Evolutionary conservation across 2,888 invertebrate species (phyloP).

Genomic region (Eristalis intricaria): DNA sequence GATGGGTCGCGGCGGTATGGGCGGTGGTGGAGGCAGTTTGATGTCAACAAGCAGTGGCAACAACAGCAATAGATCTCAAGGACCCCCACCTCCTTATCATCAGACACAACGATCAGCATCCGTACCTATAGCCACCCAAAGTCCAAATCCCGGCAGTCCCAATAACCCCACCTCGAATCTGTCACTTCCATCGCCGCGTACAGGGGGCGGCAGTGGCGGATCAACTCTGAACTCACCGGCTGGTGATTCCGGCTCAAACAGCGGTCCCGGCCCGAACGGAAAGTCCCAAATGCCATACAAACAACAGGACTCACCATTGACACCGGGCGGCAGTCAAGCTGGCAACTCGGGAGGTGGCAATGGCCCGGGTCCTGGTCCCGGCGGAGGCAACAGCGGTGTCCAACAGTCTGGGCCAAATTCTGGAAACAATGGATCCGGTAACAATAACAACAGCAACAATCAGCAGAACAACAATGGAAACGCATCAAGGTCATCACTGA

Average conservation of each 20-base stretch:
- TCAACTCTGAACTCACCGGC: conserved; percentile 87
- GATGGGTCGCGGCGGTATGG: conserved; percentile 49
- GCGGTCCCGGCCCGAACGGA: conserved; percentile 51
- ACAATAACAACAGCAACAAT: conserved; percentile 66
- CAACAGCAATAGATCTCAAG: conserved; percentile 83
- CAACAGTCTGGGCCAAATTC: conserved; percentile 37
- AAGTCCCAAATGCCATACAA: conserved; percentile 78
- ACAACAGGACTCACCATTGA: conserved; percentile 84
- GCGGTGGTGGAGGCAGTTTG: conserved; percentile 34
- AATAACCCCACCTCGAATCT: conserved; percentile 87
- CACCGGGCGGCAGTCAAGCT: conserved; percentile 48
- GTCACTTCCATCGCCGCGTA: conserved; percentile 88
- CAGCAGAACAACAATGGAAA: conserved; percentile 63
- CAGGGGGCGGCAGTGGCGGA: conserved; percentile 79
- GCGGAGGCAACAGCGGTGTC: conserved; percentile 24
- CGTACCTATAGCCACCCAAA: conserved; percentile 88
- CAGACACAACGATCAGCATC: conserved; percentile 88
- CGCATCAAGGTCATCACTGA: conserved; percentile 78
- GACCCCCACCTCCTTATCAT: conserved; percentile 90
- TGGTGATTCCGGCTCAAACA: conserved; percentile 82
- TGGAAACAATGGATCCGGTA: conserved; percentile 41
- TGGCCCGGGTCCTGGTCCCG: conserved; percentile 42
- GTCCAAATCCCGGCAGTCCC: conserved; percentile 88
- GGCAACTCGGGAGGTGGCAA: conserved; percentile 75
- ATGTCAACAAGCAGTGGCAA: conserved; percentile 73